Percentiles rank a stretch among this genome's conserved stretches.
Evolutionary conservation across 2,113 vertebrate species (phyloP).

Genomic region (Melospiza melodia): DNA sequence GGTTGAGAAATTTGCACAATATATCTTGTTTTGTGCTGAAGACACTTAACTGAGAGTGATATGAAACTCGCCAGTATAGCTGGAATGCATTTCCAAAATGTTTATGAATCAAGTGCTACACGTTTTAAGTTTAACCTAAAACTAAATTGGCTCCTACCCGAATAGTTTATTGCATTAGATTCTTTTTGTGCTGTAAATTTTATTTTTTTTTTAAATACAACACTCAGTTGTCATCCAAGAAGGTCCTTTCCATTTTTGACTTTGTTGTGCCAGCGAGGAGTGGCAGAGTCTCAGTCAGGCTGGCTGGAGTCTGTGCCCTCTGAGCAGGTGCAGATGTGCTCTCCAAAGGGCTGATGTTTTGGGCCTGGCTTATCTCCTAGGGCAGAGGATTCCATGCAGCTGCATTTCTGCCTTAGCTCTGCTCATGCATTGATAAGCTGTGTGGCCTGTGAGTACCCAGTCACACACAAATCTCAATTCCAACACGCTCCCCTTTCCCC

Average conservation of each 20-base stretch:
- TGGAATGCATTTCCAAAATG: neutral
- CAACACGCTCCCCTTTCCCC: neutral
- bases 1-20: neutral
- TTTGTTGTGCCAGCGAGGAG: neutral
- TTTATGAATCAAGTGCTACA: neutral
- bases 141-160: neutral
- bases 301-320: neutral
- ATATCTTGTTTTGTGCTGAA: neutral
- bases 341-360: neutral
- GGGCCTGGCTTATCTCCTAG: neutral
- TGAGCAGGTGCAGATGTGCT: neutral
- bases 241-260: neutral
- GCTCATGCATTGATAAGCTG: neutral
- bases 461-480: rapidly evolving
- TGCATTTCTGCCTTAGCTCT: neutral
- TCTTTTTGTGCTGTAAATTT: neutral
- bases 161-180: neutral
- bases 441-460: neutral
- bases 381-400: rapidly evolving
- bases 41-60: neutral
- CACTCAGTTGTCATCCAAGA: neutral
- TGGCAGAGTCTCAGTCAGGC: neutral
- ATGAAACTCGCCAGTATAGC: neutral
- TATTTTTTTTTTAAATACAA: neutral
- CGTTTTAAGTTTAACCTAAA: neutral